Conservation (phyloP, 2,888 invertebrate species). For the Caenorhabditis angaria region DNA sequence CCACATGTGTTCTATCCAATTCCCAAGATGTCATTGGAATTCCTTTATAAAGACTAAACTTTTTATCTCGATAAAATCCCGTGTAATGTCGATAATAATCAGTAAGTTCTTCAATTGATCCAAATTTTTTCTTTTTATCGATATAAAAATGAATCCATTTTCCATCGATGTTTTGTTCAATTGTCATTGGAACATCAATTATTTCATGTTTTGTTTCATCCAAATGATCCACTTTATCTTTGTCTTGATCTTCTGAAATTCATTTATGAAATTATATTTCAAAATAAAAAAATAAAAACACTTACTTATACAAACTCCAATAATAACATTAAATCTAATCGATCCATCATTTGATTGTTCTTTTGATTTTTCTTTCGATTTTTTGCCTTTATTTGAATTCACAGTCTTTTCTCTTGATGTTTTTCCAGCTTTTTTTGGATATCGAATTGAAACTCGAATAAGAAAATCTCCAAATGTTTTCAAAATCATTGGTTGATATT, state of each 20-base stretch:
- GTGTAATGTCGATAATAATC: slow-evolving; percentile 19
- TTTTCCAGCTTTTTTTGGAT: not conserved
- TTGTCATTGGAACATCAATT: slow-evolving; percentile 26
- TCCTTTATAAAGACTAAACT: slow-evolving; percentile 12
- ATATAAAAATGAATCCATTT: slow-evolving; percentile 27
- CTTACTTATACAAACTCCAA: slow-evolving; percentile 25
- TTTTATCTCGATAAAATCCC: slow-evolving; percentile 14
- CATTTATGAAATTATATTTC: slow-evolving; percentile 10
- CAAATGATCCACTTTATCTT: slow-evolving; percentile 16
- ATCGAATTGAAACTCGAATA: slow-evolving; percentile 18
- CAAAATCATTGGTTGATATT: slow-evolving; percentile 26
- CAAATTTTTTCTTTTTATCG: slow-evolving; percentile 23
- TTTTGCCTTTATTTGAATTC: not conserved
- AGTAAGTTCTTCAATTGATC: slow-evolving; percentile 22
- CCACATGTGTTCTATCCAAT: slow-evolving; percentile 17
- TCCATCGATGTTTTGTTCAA: slow-evolving; percentile 22
- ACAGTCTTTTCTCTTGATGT: not conserved
- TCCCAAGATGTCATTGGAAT: slow-evolving; percentile 27
- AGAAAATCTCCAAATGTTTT: slow-evolving; percentile 27
- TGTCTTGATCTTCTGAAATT: not conserved
- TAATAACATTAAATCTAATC: slow-evolving; percentile 7
- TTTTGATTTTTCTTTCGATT: slow-evolving; percentile 1
- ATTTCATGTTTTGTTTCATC: slow-evolving; percentile 21
- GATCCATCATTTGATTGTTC: not conserved
- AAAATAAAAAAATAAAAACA: not conserved